Base-by-base conservation (phyloP, 2,113 vertebrate species). In the Polyodon spathula region DNA sequence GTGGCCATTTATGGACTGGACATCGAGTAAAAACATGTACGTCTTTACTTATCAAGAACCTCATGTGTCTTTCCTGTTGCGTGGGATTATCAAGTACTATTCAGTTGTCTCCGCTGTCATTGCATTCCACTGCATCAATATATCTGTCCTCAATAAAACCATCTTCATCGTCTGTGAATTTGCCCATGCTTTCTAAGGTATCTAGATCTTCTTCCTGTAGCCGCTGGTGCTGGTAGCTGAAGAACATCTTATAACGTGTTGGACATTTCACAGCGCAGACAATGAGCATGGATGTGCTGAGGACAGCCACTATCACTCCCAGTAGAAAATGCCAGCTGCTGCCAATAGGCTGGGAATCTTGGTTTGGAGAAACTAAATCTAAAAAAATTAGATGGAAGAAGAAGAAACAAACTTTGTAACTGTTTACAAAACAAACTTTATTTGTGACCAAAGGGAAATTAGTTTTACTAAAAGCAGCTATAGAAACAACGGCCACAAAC, bases 71-170 rank as follows among this genome's bases (percentile, higher is more conserved):
- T 27, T 27, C 27, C 27, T 27, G 27, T 27, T 27, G 27, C 27
- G 3, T 27, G 27, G 27, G 38, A 40, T 57, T 41, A n/a, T 53
- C 44, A 48, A 37, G 8, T 1, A 6, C 63, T 54, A 3, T n/a
- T 12, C 1, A 42, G 46, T 4, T 65, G 50, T 51, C 12, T 37
- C 46, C 15, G 37, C 14, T 46, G 46, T 50, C 4, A 3, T 57
- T 64, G 65, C 66, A 71, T 63, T 81, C 80, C 1, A 76, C 77
- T 6, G 76, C 38, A 62, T 87, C 87, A 66, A 90, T 90, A 44
- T 95, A 94, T 37, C 89, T 89, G 60, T 97, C 92, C 73, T 97
- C 93, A 81, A 90, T 93, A 74, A 89, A 94, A 43, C 81, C 89
- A 62, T 91, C 92, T 10, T 95, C 90, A 2, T 81, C 86, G 14